A percentile compares a stretch with the other conserved stretches of the same genome.
Evolutionary conservation across 2,113 vertebrate genomes (phyloP).

Genomic region (Prietella phreatophila): DNA sequence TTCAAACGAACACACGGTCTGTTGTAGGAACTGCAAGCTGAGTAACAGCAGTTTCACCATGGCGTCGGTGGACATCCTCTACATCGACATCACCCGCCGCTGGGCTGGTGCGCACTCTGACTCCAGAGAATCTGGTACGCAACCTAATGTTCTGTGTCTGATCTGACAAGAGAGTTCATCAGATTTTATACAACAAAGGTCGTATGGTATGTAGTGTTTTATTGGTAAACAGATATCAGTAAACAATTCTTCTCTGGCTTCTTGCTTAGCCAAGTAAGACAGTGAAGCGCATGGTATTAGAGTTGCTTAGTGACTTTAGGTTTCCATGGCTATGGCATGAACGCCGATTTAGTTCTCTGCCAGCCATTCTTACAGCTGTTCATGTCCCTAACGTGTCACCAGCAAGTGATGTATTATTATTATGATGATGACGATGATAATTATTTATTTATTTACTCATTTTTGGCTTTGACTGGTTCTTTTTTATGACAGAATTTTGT

Average conservation of each 20-base stretch:
- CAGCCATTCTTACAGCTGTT: not conserved
- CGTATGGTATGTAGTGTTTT: not conserved
- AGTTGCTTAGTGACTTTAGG: not conserved
- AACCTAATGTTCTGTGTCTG: not conserved
- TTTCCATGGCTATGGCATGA: not conserved
- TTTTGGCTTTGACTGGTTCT: not conserved
- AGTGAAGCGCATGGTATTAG: not conserved
- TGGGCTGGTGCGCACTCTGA: conserved; percentile 78
- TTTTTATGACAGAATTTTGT: not conserved
- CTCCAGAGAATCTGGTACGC: conserved; percentile 85
- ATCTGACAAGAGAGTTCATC: not conserved
- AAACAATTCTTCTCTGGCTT: not conserved
- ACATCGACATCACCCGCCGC: conserved; percentile 93
- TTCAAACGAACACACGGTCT: conserved; percentile 26
- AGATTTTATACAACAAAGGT: not conserved
- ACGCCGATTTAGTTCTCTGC: not conserved
- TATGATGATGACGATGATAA: no score
- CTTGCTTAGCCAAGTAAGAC: not conserved
- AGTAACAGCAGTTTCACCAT: conserved; percentile 88
- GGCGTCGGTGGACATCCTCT: conserved; percentile 93
- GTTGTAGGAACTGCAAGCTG: conserved; percentile 86
- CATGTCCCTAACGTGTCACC: not conserved
- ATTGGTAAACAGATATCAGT: not conserved
- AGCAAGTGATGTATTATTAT: not conserved
- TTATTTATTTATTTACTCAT: not conserved